Evolutionary conservation across 92 coral and sea anemone species (phyloP), one percentile per base, ranked within the genome.

Genomic region (Palythoa grandiflora): DNA sequence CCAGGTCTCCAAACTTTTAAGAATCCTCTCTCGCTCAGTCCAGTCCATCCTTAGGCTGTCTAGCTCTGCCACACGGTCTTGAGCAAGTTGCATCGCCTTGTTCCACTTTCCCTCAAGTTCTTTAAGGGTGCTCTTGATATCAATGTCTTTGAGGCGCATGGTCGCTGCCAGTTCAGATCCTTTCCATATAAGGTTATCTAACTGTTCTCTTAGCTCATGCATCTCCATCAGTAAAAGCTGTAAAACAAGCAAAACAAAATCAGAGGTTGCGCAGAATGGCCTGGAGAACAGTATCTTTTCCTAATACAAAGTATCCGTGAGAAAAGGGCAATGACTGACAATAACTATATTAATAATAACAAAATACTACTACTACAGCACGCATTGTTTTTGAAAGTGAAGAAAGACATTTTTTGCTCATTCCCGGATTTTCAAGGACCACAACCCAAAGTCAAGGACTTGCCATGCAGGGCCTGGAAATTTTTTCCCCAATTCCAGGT

Each of bases 151-250:
- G 54, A 95, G 91, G n/a, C 95, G 91, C 91, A 93, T 94, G 79
- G 94, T 95, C 6, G 97, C 96, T 6, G 99, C 91, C 5, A 97
- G 93, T 90, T 95, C 93, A 28, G 99, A 95, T 74, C 99, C 99
- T 87, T 92, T 96, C 99, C 99, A 97, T 39, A 97, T 97, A 52
- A 97, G 93, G 84, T 93, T 96, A 89, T 95, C 98, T 51, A 97
- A 84, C 12, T 89, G 90, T 21, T 95, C 95, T 37, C 98, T 87
- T 48, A 93, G 89, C 52, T 95, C 94, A 15, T 95, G 93, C 79
- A 97, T 86, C 66, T 97, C 94, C 12, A 80, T 94, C 61, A 95
- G 92, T 20, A 97, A 70, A 37, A 93, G 39, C 99, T 97, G 73
- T 61, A 71, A 89, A 54, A 71, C 4, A 80, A 19, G 28, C 11